Base-by-base conservation (phyloP, 2,113 vertebrate genomes). In the Lophius piscatorius region DNA sequence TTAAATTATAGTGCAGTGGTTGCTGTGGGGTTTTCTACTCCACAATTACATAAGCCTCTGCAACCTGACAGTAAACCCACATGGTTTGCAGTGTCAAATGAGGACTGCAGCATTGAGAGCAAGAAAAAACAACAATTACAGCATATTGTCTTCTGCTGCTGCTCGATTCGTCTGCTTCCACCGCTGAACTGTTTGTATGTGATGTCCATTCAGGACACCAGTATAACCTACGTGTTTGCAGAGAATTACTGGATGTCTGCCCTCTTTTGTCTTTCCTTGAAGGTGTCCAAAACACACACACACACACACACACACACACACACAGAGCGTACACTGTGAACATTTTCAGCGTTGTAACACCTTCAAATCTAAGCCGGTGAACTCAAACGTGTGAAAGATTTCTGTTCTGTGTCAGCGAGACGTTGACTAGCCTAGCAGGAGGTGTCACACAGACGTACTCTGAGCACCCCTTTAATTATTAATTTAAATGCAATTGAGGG, bases 391-490 rank as follows among this genome's bases (percentile, higher is more conserved):
- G 59, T 61, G 6, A 33, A 66, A 34, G 33, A 62, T 68, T 55
- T 82, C 42, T 59, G 14, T 55, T 66, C 74, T 59, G 71, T 64
- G 70, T 76, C 55, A 46, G 7, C 0, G 63, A 81, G 59, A 54
- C 39, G 18, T 63, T 48, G 70, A 79, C 62, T 50, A 78, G 73
- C 70, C 73, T 24, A 64, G 81, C 78, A 84, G 86, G 88, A 83
- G 85, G 79, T 81, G 79, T 80, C 81, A 63, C 81, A 63, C 72
- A 76, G 72, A 79, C 63, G 71, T 58, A 76, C 82, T 74, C 41
- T 20, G 58, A 86, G 84, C 68, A 69, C 78, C 61, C 23, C 71
- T 89, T 91, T 70, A 88, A 92, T 90, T 88, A 90, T 92, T 90
- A 71, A 92, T 91, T 80, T 78, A 85, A 83, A 87, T 75, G 71